Evolutionary conservation across 2,888 invertebrate genomes (phyloP).

Genomic region (Rotaria socialis): DNA sequence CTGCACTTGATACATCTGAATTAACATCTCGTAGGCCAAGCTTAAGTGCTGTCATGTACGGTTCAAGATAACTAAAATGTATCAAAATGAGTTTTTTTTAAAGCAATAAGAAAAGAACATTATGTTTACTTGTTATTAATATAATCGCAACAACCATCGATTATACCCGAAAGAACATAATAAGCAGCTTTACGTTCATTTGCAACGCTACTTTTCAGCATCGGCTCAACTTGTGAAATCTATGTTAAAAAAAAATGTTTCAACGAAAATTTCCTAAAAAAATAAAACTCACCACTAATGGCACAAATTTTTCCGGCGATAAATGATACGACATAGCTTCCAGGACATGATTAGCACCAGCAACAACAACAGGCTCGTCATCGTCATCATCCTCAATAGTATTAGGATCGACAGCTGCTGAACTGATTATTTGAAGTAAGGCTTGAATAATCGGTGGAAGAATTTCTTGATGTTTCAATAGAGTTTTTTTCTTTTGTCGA

Average conservation of each 20-base stretch:
- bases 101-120: background rate
- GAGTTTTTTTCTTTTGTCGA: constrained; percentile 20
- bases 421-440: constrained; percentile 19
- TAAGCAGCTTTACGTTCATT: constrained; percentile 37
- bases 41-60: constrained; percentile 24
- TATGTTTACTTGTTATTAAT: background rate
- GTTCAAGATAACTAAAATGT: background rate
- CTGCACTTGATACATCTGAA: constrained; percentile 16
- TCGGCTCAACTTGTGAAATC: constrained; percentile 33
- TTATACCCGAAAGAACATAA: constrained; percentile 23
- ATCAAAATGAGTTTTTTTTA: background rate
- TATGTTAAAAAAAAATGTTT: too few relatives aligned
- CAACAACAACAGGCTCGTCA: constrained; percentile 31
- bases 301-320: constrained; percentile 17
- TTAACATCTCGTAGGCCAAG: background rate
- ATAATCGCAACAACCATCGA: constrained; percentile 33
- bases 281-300: background rate
- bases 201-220: background rate
- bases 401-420: background rate
- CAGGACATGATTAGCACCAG: constrained; percentile 33
- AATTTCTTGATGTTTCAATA: background rate
- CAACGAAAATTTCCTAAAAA: background rate
- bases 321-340: constrained; percentile 31
- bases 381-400: background rate
- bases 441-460: constrained; percentile 9